Base-by-base conservation (phyloP, 2,888 invertebrate genomes). In the Thyatira batis region DNA sequence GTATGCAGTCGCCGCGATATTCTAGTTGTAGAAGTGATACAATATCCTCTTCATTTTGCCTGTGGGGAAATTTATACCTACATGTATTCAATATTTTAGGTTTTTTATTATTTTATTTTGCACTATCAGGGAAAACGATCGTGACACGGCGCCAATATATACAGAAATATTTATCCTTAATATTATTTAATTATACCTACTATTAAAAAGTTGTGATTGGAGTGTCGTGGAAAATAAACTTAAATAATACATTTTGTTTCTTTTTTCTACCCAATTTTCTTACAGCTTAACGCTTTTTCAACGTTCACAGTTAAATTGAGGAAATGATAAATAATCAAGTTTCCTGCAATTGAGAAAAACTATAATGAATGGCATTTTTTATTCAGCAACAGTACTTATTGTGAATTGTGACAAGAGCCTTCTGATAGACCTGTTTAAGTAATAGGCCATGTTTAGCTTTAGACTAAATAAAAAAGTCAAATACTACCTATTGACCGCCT, bases 241-340 rank as follows among this genome's bases (percentile, higher is more conserved):
- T 33, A 4, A 33, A 33, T 33, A 33, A 33, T 13, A 6, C 13
- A 13, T 33, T 33, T 33, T 33, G 33, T 33, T 33, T 13, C 33
- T 33, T 33, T n/a, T 33, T 33, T 13, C 33, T 13, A 33, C 4
- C 33, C 13, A 33, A 13, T 33, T 33, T 33, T 13, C 13, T 33
- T 33, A 8, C 13, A 11, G 13, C n/a, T n/a, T n/a, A 33, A 0
- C 13, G 33, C 8, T 33, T 33, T 33, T 33, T 33, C 23, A 4
- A 23, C 23, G 6, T 46, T 50, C 49, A 48, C 25, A 53, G 39
- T 53, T 52, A 60, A 52, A 58, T 56, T 51, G 59, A 68, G 63
- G 60, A 60, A 68, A 62, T 64, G 51, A 60, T 62, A 55, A 54
- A 57, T 46, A 54, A 46, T 30, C 46, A n/a, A 53, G 53, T 50